Conservation (phyloP, 2,797 vertebrate genomes). For the Acanthis flammea region DNA sequence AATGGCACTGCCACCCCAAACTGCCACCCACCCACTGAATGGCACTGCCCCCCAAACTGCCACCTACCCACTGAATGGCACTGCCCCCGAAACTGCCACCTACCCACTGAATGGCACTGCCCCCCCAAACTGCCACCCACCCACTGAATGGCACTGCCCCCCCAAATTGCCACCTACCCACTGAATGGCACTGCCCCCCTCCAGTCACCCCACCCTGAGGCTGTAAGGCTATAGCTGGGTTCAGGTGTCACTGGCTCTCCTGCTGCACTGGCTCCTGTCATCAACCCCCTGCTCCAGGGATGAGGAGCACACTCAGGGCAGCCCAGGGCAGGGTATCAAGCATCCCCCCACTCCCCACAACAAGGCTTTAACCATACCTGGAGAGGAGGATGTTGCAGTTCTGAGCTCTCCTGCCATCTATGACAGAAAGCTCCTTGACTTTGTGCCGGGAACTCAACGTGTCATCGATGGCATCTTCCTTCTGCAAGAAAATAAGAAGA, state of each 20-base stretch:
- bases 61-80: no score
- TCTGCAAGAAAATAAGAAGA: slow-evolving; percentile 62
- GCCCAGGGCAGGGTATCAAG: not conserved
- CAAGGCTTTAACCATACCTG: slow-evolving; percentile 75
- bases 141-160: no score
- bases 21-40: no score
- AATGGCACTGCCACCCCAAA: not conserved
- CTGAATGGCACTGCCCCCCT: not conserved
- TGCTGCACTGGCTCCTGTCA: not conserved
- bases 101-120: no score
- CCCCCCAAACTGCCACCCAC: no score
- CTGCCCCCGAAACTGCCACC: no score
- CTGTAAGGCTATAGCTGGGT: slow-evolving; percentile 14
- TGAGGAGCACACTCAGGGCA: not conserved
- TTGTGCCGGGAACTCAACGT: slow-evolving; percentile 87
- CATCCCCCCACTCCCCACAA: not conserved
- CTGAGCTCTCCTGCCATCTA: slow-evolving; percentile 95
- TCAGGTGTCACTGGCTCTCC: slow-evolving; percentile 6
- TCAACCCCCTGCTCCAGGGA: not conserved
- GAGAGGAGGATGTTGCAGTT: slow-evolving; percentile 99
- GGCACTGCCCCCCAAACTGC: no score
- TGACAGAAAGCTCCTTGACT: slow-evolving; percentile 97
- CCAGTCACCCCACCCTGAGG: accelerated
- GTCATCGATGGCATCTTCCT: slow-evolving; percentile 92
- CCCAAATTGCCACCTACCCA: no score